A percentile compares a stretch with the other conserved stretches of the same genome.
Evolutionary conservation across 2,888 invertebrate genomes (phyloP).

Genomic region (Cantharis flavilabris): DNA sequence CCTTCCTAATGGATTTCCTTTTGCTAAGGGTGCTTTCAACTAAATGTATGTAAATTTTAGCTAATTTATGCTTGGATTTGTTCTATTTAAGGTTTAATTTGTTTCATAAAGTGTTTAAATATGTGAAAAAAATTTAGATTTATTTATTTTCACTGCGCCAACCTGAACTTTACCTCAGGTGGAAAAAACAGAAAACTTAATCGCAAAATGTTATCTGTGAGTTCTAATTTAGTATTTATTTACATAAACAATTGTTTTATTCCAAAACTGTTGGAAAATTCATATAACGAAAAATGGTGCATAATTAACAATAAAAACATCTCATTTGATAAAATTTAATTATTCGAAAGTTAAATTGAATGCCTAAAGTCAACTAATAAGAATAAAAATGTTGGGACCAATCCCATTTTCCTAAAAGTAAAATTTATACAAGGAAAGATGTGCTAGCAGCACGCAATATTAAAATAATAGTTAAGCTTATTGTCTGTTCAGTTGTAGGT

Average conservation of each 20-base stretch:
- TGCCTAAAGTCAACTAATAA: background rate
- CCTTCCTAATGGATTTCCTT: constrained; percentile 29
- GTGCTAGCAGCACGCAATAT: constrained; percentile 23
- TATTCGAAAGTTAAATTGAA: background rate
- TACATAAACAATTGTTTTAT: no score
- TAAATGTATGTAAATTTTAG: constrained; percentile 11
- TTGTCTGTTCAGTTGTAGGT: constrained; percentile 17
- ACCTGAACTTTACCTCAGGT: background rate
- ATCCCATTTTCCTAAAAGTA: background rate
- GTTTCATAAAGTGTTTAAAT: background rate
- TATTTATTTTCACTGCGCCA: background rate
- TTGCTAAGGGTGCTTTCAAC: constrained; percentile 16
- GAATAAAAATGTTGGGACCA: background rate
- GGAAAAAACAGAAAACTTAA: background rate
- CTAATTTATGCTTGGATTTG: constrained; percentile 5
- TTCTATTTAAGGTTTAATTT: constrained; percentile 4
- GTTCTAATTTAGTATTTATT: background rate
- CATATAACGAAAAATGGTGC: no score
- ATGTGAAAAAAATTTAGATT: background rate
- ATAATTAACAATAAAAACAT: no score
- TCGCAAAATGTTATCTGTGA: background rate
- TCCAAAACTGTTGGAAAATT: no score
- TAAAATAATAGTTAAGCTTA: constrained; percentile 26
- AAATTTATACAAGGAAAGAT: constrained; percentile 2
- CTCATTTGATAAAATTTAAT: background rate